Evolutionary conservation across 1,140 invertebrate species (phyloP).

Genomic region (Tetragnatha versicolor): DNA sequence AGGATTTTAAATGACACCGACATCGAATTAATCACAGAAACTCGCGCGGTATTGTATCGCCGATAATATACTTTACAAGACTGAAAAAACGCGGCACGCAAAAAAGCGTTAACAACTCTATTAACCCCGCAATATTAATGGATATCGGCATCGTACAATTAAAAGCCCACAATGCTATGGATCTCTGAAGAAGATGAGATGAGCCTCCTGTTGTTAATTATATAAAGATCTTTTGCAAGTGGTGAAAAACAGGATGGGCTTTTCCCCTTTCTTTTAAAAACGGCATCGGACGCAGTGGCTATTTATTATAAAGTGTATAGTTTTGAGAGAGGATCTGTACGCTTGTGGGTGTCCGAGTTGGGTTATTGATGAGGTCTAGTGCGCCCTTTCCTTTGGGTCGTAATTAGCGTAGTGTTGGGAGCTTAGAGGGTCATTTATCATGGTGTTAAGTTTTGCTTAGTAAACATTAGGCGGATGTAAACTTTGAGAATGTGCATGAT

Average conservation of each 20-base stretch:
- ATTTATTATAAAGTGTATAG: background rate
- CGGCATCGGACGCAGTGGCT: background rate
- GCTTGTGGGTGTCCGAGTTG: too few relatives aligned
- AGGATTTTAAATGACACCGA: conserved; percentile 10
- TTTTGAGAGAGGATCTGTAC: too few relatives aligned
- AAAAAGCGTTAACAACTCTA: conserved; percentile 44
- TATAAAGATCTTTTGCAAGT: background rate
- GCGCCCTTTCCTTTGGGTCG: too few relatives aligned
- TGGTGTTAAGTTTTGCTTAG: too few relatives aligned
- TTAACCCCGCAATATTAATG: conserved; percentile 46
- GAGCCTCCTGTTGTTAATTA: background rate
- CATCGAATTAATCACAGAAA: conserved; percentile 1
- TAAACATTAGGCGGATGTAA: too few relatives aligned
- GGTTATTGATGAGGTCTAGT: too few relatives aligned
- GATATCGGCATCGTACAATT: conserved; percentile 28
- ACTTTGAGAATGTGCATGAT: too few relatives aligned
- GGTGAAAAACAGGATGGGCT: background rate
- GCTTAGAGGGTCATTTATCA: too few relatives aligned
- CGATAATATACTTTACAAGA: background rate
- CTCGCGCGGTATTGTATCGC: background rate
- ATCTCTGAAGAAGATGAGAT: background rate
- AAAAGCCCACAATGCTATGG: conserved; percentile 16
- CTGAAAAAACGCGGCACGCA: background rate
- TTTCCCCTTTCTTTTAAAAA: background rate
- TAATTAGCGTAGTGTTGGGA: too few relatives aligned